Evolutionary conservation across 2,113 vertebrate genomes (phyloP).

Genomic region (Ciconia maguari): DNA sequence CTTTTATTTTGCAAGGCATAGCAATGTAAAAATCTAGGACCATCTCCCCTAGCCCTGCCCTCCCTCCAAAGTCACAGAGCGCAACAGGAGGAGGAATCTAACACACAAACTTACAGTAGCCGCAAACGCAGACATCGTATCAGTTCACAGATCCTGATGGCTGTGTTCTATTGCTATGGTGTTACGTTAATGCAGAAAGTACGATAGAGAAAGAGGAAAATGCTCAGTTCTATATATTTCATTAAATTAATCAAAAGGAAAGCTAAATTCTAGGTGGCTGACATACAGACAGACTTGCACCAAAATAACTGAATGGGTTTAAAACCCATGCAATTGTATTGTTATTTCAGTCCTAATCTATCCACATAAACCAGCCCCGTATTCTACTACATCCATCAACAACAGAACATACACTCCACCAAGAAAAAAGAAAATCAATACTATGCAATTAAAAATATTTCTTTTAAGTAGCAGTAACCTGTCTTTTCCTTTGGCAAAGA

Average conservation of each 20-base stretch:
- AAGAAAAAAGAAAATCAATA: constrained; percentile 45
- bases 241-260: background rate
- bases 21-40: background rate
- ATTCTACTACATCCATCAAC: background rate
- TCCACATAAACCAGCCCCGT: background rate
- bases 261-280: background rate
- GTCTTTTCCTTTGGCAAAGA: constrained; percentile 26
- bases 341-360: background rate
- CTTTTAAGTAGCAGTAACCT: constrained; percentile 32
- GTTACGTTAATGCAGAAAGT: background rate
- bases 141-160: background rate
- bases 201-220: background rate
- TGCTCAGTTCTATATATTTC: background rate
- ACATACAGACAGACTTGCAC: background rate
- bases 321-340: background rate
- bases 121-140: rapidly evolving
- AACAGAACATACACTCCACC: background rate
- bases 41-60: background rate
- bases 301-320: background rate
- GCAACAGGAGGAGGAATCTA: background rate
- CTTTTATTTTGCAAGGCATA: background rate
- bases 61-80: background rate
- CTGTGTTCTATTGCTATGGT: rapidly evolving
- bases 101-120: rapidly evolving
- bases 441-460: constrained; percentile 62